Conservation (phyloP, 2,888 invertebrate species). For the Mesochorus sp. region DNA sequence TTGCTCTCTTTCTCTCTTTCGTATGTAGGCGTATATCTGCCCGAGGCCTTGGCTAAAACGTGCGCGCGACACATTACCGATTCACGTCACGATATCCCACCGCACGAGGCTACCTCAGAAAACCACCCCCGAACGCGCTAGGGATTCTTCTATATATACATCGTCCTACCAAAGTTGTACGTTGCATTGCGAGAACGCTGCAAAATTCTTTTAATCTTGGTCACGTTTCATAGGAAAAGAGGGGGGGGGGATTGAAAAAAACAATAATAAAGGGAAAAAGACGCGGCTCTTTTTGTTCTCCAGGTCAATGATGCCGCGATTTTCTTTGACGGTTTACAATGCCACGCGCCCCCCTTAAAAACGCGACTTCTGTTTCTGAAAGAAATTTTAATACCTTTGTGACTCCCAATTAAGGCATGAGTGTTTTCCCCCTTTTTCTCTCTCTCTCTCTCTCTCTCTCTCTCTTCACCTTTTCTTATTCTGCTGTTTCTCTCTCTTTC, state of each 20-base stretch:
- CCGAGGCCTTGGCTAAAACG: conserved; percentile 22
- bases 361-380: background rate
- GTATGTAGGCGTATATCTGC: conserved; percentile 1
- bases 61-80: conserved; percentile 47
- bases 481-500: conserved; percentile 15
- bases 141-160: background rate
- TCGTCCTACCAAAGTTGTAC: background rate
- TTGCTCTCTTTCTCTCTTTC: conserved; percentile 30
- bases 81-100: conserved; percentile 50
- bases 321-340: background rate
- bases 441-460: conserved; percentile 13
- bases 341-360: background rate
- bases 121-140: conserved; percentile 33
- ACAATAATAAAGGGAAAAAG: background rate
- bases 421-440: background rate
- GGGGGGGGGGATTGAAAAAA: too few relatives aligned
- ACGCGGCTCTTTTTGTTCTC: background rate
- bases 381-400: background rate
- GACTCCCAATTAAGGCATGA: background rate
- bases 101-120: conserved; percentile 32
- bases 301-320: background rate
- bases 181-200: conserved; percentile 16
- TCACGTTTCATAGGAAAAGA: conserved; percentile 23
- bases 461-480: background rate
- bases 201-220: conserved; percentile 12